phyloP scores from a whole-genome alignment of 2,797 vertebrate species.

The Mormyrops attenuatus region DNA sequence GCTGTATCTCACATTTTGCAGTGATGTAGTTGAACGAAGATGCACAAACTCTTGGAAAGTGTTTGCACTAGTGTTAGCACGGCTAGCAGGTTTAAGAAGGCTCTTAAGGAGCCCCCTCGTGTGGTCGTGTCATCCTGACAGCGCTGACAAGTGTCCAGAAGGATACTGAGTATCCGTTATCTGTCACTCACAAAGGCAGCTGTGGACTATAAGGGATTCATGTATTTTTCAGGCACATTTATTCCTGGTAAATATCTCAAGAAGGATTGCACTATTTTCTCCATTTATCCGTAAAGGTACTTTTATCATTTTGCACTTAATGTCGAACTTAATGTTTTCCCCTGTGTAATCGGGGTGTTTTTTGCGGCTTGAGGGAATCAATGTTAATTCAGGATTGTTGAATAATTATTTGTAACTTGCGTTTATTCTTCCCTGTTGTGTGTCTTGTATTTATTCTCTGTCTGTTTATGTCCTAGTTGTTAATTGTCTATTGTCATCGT shows the following conservation, averaged over 20 bases:
- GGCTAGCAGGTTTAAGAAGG: not conserved
- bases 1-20: not conserved
- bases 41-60: not conserved
- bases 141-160: not conserved
- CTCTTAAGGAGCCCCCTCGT: not conserved
- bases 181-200: not conserved
- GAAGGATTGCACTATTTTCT: not conserved
- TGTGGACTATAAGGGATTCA: not conserved
- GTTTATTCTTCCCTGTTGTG: not conserved
- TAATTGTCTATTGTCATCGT: not conserved
- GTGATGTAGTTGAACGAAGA: not conserved
- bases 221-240: not conserved
- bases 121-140: not conserved
- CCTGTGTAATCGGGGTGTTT: not conserved
- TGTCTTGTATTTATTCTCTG: not conserved
- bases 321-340: not conserved
- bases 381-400: not conserved
- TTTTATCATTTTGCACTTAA: not conserved
- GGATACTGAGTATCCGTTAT: not conserved
- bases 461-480: not conserved
- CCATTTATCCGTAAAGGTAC: not conserved
- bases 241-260: not conserved
- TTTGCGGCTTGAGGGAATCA: not conserved
- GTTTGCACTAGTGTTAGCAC: not conserved
- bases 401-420: not conserved